Evolutionary conservation across 2,797 vertebrate species (phyloP), one percentile per base, ranked within the genome.

Genomic region (Alosa sapidissima): DNA sequence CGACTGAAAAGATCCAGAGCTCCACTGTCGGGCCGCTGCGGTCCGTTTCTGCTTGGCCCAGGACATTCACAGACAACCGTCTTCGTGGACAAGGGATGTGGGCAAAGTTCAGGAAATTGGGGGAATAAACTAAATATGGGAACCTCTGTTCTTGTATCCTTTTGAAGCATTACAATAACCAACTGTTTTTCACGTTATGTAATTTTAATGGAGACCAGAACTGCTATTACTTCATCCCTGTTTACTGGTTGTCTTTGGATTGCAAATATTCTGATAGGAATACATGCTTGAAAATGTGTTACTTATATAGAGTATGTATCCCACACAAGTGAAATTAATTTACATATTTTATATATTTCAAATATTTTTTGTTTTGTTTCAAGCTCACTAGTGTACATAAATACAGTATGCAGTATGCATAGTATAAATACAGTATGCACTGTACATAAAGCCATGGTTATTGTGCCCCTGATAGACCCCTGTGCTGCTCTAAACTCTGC

Each of bases 1-100:
- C 54, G 3, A n/a, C 47, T 65, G 55, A 82, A 62, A 48, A 13
- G 36, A 81, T 47, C 78, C 84, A 81, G 52, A 81, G 21, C 84
- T 8, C n/a, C 19, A 28, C 52, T 10, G 52, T 48, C 2, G 68
- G 36, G 33, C 36, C 19, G 72, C 16, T 45, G 21, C 1, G 11
- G 36, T 72, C 3, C 58, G n/a, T 60, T 24, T 24, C 55, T n/a
- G 1, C 7, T n/a, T 60, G 55, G 21, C 7, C 55, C 55, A 60
- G 58, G 58, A 60, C 58, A 24, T 21, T 60, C 7, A 60, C 4
- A 21, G 6, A 60, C n/a, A 13, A n/a, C 21, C 58, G n/a, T 24
- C 7, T n/a, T 9, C 21, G 58, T 21, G n/a, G 58, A 8, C 21
- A 1, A 60, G 58, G n/a, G 58, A 24, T 24, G 8, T 60, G 58